These are phyloP conservation scores for Muscicapa adusta DNA, from an alignment of 2,113 vertebrate genomes.

Conservation along the genomic window DNA sequence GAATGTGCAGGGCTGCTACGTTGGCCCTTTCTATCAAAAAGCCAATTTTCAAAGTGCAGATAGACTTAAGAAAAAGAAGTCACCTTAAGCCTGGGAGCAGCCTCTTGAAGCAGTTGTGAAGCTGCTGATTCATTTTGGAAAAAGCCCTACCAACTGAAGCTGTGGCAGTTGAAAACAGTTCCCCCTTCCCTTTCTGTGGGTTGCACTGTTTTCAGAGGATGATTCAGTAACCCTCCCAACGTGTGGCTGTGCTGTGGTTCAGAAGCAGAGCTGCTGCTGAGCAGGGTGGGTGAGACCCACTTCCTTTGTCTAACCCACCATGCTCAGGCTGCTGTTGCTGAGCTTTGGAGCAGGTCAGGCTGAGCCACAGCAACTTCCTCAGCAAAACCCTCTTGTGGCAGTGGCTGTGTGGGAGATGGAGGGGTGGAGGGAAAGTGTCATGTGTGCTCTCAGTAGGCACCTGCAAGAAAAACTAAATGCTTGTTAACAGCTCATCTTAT, in stretches of 20 bases:
- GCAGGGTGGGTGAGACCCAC: background rate
- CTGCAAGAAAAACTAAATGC: background rate
- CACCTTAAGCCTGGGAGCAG: background rate
- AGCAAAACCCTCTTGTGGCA: background rate
- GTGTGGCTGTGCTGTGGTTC: background rate
- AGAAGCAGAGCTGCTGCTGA: background rate
- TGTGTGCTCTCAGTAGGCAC: background rate
- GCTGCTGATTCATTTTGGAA: background rate
- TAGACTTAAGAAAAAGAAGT: background rate
- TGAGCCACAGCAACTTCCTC: accelerated
- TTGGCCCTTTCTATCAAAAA: background rate
- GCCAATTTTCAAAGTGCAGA: background rate
- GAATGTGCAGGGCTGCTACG: background rate
- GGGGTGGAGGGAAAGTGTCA: background rate
- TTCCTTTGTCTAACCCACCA: background rate
- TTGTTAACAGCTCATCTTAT: background rate
- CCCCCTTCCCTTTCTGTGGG: background rate
- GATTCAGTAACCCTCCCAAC: background rate
- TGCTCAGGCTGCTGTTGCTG: background rate
- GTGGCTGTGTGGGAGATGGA: background rate
- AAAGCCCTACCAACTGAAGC: background rate
- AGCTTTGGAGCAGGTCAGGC: background rate
- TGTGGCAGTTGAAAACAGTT: background rate
- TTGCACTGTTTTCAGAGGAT: background rate
- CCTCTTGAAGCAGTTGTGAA: background rate